Conservation (phyloP, 1,140 invertebrate genomes). For the Stegodyphus dumicola region DNA sequence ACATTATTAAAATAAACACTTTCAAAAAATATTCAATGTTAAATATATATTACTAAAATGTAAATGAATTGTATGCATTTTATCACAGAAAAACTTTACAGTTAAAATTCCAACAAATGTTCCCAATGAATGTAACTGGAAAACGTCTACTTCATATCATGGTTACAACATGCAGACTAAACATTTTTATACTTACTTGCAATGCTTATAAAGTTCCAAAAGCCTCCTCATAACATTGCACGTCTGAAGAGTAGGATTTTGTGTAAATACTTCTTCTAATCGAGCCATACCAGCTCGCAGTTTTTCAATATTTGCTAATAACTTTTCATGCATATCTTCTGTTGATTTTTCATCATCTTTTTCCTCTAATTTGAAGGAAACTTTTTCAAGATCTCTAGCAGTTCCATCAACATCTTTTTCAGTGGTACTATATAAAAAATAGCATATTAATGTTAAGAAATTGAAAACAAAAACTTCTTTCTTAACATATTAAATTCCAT, state of each 20-base stretch:
- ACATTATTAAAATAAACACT: too few species aligned
- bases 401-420: conserved; percentile 44
- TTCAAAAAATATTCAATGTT: too few species aligned
- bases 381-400: conserved; percentile 38
- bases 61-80: too few species aligned
- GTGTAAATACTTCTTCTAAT: conserved; percentile 80
- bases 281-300: conserved; percentile 79
- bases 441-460: too few species aligned
- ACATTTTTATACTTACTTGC: conserved; percentile 71
- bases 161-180: too few species aligned
- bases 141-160: too few species aligned
- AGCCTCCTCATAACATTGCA: conserved; percentile 83
- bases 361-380: conserved; percentile 58
- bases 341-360: conserved; percentile 63
- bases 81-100: too few species aligned
- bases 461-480: too few species aligned
- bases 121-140: too few species aligned
- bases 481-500: too few species aligned
- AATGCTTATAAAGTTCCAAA: conserved; percentile 86
- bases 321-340: conserved; percentile 68
- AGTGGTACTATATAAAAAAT: neutral
- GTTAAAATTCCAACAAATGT: too few species aligned
- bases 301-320: conserved; percentile 80
- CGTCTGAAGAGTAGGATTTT: conserved; percentile 78
- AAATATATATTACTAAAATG: too few species aligned